Evolutionary conservation across 2,113 vertebrate genomes (phyloP).

Genomic region (Penelope pileata): DNA sequence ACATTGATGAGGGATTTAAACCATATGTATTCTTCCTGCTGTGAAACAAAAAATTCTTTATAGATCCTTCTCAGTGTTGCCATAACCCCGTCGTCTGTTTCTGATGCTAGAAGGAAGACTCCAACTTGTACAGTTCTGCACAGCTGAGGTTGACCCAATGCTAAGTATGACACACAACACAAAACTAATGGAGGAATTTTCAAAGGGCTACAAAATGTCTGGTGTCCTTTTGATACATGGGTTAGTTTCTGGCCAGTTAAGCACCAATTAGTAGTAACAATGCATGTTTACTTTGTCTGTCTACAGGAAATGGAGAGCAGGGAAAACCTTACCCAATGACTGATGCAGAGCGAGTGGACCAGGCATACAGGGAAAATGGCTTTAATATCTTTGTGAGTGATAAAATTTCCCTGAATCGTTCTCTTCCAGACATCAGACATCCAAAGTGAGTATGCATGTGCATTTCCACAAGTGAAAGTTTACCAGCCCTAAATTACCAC

Average conservation of each 20-base stretch:
- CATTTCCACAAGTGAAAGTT: not conserved
- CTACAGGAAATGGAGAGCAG: conserved; percentile 92
- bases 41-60: not conserved
- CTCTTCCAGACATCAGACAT: conserved; percentile 95
- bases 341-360: conserved; percentile 88
- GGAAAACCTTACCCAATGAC: conserved; percentile 90
- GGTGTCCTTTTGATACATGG: not conserved
- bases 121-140: not conserved
- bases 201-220: not conserved
- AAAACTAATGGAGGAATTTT: not conserved
- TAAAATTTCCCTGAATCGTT: conserved; percentile 94
- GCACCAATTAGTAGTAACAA: conserved; percentile 25
- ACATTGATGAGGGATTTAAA: not conserved
- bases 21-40: not conserved
- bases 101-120: not conserved
- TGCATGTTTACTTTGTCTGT: conserved; percentile 32
- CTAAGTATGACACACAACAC: not conserved
- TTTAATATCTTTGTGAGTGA: conserved; percentile 99
- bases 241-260: conserved; percentile 12
- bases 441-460: conserved; percentile 85
- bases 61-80: not conserved
- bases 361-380: conserved; percentile 96
- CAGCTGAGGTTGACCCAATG: not conserved
- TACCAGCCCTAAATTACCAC: not conserved
- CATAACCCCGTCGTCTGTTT: not conserved